A percentile compares a stretch with the other conserved stretches of the same genome.
phyloP scores from a whole-genome alignment of 2,888 invertebrate genomes.

The Allacma fusca region DNA sequence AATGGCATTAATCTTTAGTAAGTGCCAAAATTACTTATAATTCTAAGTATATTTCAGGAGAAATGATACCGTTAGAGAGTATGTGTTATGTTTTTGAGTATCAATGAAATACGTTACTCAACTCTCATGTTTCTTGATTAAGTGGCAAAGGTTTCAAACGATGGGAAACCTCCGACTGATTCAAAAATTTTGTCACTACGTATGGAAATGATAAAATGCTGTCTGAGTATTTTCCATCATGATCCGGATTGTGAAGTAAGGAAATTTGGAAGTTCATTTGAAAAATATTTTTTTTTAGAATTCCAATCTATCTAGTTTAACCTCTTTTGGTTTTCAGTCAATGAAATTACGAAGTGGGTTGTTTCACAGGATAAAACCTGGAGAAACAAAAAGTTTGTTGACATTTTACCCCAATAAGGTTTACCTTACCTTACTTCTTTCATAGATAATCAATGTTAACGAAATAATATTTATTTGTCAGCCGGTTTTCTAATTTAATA shows the following conservation, averaged over 20 bases:
- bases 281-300: neutral
- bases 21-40: too few relatives aligned
- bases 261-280: neutral
- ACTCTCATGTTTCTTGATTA: too few relatives aligned
- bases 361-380: neutral
- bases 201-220: conserved; percentile 27
- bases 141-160: conserved; percentile 11
- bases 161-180: neutral
- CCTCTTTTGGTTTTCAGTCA: neutral
- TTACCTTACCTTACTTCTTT: conserved; percentile 4
- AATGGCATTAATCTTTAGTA: too few relatives aligned
- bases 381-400: neutral
- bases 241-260: neutral
- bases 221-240: neutral
- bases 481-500: neutral
- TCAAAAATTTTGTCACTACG: neutral
- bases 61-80: too few relatives aligned
- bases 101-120: too few relatives aligned
- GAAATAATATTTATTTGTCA: neutral
- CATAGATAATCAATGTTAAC: neutral
- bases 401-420: conserved; percentile 35
- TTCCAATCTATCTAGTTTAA: neutral
- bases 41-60: too few relatives aligned
- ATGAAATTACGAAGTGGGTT: conserved; percentile 28
- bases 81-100: too few relatives aligned